phyloP scores from a whole-genome alignment of 2,113 vertebrate genomes.

The Scomber scombrus region DNA sequence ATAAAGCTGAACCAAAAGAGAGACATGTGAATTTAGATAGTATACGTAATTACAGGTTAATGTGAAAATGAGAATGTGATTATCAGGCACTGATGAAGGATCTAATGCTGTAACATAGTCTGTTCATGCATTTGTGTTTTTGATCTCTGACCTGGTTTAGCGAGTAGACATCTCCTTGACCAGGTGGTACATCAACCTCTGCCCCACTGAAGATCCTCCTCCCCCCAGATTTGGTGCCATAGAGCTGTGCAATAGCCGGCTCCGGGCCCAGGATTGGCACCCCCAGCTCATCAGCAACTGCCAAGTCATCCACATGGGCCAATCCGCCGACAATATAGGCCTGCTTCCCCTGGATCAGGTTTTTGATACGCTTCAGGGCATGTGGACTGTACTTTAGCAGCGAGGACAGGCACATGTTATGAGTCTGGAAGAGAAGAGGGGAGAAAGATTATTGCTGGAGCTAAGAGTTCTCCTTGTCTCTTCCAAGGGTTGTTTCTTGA shows the following conservation, averaged over 20 bases:
- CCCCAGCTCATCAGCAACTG: conserved; percentile 88
- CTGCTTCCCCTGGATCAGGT: conserved; percentile 85
- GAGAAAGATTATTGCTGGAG: conserved; percentile 36
- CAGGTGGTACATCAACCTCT: conserved; percentile 86
- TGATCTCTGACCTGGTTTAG: conserved; percentile 85
- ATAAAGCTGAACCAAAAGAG: conserved; percentile 83
- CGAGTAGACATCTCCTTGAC: conserved; percentile 83
- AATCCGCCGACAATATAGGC: conserved; percentile 89
- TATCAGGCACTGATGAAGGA: too few relatives aligned
- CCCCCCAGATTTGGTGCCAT: conserved; percentile 89
- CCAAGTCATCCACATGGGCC: conserved; percentile 89
- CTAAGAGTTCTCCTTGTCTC: conserved; percentile 38
- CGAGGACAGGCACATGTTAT: conserved; percentile 90
- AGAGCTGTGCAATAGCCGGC: conserved; percentile 87
- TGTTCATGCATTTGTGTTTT: not conserved
- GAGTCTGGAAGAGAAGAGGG: conserved; percentile 78
- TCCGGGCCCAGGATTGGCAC: conserved; percentile 90
- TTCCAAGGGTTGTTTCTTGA: conserved; percentile 76
- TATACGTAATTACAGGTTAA: not conserved
- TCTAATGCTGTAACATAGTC: not conserved
- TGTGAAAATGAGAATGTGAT: not conserved
- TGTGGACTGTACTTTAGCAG: conserved; percentile 91
- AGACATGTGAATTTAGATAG: conserved; percentile 17
- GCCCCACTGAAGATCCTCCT: conserved; percentile 86
- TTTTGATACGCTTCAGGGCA: conserved; percentile 86